Evolutionary conservation across 2,888 invertebrate species (phyloP).

Genomic region (Imbricaverruca yamaguchii): DNA sequence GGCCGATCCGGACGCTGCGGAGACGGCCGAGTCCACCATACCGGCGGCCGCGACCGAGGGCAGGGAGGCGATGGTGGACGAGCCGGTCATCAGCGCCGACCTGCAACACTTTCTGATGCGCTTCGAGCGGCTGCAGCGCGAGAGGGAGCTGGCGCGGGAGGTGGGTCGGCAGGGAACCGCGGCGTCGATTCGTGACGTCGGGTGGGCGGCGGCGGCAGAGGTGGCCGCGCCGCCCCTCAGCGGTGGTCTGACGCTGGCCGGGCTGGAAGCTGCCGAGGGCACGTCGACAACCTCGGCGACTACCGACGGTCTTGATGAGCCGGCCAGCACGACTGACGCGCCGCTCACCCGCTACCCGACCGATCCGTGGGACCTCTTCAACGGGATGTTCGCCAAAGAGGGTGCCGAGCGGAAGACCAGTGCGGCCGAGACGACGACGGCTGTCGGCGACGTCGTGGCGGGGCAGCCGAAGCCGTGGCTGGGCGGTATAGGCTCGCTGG

Average conservation of each 20-base stretch:
- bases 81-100: background rate
- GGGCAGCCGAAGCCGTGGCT: no score
- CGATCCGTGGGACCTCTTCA: constrained; percentile 5
- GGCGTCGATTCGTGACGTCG: no score
- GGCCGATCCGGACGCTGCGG: background rate
- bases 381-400: background rate
- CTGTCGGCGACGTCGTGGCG: no score
- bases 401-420: no score
- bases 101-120: background rate
- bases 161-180: no score
- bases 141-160: no score
- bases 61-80: background rate
- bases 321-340: background rate
- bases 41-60: background rate
- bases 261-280: background rate
- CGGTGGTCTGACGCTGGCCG: background rate
- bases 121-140: background rate
- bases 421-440: no score
- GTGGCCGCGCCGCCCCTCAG: no score
- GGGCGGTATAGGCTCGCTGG: background rate
- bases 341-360: background rate
- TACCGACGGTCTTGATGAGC: background rate
- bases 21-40: background rate
- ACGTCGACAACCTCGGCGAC: background rate
- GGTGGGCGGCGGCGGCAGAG: no score